phyloP scores from a whole-genome alignment of 1,140 invertebrate genomes.

The Theocolax elegans region DNA sequence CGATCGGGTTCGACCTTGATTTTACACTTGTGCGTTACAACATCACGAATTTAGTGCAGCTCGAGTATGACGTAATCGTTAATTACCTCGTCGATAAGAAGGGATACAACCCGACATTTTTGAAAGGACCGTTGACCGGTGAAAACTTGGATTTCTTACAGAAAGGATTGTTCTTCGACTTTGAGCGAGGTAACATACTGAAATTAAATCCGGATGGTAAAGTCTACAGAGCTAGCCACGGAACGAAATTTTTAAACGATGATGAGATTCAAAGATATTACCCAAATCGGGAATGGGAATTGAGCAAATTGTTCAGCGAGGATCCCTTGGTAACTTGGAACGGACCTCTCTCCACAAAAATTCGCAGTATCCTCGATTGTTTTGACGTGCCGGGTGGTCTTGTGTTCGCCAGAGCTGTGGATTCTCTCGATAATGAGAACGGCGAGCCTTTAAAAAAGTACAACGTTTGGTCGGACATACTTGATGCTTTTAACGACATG shows the following conservation, averaged over 20 bases:
- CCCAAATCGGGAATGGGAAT: constrained; percentile 71
- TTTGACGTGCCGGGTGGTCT: constrained; percentile 79
- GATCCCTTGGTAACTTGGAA: constrained; percentile 74
- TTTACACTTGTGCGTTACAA: constrained; percentile 79
- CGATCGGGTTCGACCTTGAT: constrained; percentile 84
- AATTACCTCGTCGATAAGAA: constrained; percentile 74
- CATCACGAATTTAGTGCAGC: constrained; percentile 70
- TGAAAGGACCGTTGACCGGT: constrained; percentile 69
- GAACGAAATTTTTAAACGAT: constrained; percentile 71
- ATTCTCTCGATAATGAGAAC: constrained; percentile 73
- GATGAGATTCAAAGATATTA: constrained; percentile 74
- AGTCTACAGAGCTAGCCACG: constrained; percentile 78
- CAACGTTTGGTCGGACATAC: constrained; percentile 76
- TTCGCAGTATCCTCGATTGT: constrained; percentile 79
- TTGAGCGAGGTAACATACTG: constrained; percentile 78
- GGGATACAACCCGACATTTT: constrained; percentile 70
- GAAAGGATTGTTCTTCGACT: constrained; percentile 82
- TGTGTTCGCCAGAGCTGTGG: constrained; percentile 79
- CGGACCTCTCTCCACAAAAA: constrained; percentile 70
- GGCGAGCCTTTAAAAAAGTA: constrained; percentile 64
- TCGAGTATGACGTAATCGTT: constrained; percentile 74
- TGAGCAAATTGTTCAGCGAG: constrained; percentile 67
- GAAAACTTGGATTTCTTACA: constrained; percentile 75
- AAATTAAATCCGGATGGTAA: constrained; percentile 72
- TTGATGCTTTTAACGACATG: constrained; percentile 73